Evolutionary conservation across 2,888 invertebrate genomes (phyloP), one percentile per base, ranked within the genome.

Genomic region (Mimas tiliae): DNA sequence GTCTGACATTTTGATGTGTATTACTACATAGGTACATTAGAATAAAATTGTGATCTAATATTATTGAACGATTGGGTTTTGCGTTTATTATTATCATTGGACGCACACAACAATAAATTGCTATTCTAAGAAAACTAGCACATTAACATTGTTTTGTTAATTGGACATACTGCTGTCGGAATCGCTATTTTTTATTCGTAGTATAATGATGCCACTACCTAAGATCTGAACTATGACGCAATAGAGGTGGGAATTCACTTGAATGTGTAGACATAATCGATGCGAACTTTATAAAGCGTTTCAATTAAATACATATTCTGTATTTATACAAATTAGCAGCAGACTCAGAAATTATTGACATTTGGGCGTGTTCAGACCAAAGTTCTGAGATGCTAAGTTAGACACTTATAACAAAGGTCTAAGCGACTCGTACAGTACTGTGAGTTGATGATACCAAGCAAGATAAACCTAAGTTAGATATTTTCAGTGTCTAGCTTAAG

Each of bases 101-200:
- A n/a, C n/a, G 19, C 19, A 58, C 1, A 21, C 42, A 42, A 55
- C 19, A 42, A 42, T 12, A 58, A 58, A 58, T 21, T 19, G 1
- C 6, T 58, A 8, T 58, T 42, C 42, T 42, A 12, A 38, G 55
- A 55, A 53, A 16, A 58, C 6, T 6, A 34, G 9, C 38, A 58
- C 38, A 19, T 58, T 58, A 58, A 58, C 42, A 42, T 58, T 19
- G 42, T 12, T 58, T 58, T 21, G 42, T 58, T 58, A 58, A 58
- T 58, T 58, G 42, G 42, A 7, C 58, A 42, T 19, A 58, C 19
- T 38, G 38, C 19, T 58, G 19, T 16, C 12, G 19, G 12, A 11
- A n/a, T 42, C 19, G 6, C 6, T 38, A 11, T 58, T 50, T 42
- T 58, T 58, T 58, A 58, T 58, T 27, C 52, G 12, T 14, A 58